These are phyloP conservation scores for Hemichromis elongatus DNA, from an alignment of 2,113 vertebrate species.

Conservation along the genomic window DNA sequence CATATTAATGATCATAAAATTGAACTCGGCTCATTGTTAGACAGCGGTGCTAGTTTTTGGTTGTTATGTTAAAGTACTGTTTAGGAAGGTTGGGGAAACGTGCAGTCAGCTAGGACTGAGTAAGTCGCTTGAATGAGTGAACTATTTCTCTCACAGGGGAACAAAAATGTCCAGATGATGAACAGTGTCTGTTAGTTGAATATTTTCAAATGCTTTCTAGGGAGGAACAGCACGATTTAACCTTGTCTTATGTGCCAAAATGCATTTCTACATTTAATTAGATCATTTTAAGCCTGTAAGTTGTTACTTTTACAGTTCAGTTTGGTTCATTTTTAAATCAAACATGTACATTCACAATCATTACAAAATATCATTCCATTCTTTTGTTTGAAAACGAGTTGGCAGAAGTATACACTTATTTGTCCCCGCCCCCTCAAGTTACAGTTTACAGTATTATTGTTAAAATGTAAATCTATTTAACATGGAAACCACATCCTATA, in stretches of 20 bases:
- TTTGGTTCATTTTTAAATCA: too few relatives aligned
- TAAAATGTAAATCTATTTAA: not conserved
- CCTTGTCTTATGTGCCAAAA: not conserved
- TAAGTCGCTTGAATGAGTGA: not conserved
- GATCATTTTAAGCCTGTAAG: not conserved
- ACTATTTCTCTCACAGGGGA: not conserved
- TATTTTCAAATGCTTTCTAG: not conserved
- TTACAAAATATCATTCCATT: too few relatives aligned
- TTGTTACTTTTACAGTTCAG: not conserved
- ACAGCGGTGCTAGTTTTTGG: not conserved
- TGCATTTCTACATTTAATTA: not conserved
- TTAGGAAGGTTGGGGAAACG: not conserved
- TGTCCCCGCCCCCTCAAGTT: too few relatives aligned
- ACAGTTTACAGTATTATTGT: not conserved
- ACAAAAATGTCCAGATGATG: not conserved
- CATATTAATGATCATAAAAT: not conserved
- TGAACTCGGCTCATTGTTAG: not conserved
- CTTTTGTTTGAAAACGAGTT: too few relatives aligned
- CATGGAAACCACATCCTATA: not conserved
- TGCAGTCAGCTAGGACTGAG: not conserved
- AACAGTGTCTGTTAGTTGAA: not conserved
- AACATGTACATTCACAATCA: too few relatives aligned
- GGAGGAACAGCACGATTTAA: not conserved
- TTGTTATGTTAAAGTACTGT: not conserved
- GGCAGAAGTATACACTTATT: too few relatives aligned